Percentiles rank a stretch among this genome's conserved stretches.
These are phyloP conservation scores for Sternarchorhynchus goeldii DNA, from an alignment of 2,797 vertebrate species.

Conservation along the genomic window DNA sequence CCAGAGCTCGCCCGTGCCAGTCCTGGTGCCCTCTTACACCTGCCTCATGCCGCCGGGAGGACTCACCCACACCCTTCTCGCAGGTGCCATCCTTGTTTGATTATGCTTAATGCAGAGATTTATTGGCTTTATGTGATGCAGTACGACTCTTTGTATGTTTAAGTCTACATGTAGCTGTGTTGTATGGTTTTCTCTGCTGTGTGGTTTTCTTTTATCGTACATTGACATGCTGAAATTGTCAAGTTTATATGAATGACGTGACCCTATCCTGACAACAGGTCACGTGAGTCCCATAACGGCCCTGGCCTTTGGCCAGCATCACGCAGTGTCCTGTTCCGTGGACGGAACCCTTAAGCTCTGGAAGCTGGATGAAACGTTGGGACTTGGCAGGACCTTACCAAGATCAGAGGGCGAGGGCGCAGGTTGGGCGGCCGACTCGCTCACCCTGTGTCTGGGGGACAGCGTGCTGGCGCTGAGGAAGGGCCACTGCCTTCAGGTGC, in stretches of 20 bases:
- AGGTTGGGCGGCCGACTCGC: constrained; percentile 59
- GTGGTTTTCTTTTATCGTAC: not conserved
- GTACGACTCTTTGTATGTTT: not conserved
- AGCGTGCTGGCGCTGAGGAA: constrained; percentile 65
- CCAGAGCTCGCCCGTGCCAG: constrained; percentile 67
- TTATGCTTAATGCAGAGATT: not conserved
- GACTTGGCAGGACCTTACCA: constrained; percentile 58
- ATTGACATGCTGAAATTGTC: not conserved
- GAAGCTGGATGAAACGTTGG: constrained; percentile 62
- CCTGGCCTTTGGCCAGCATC: constrained; percentile 59
- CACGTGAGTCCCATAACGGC: constrained; percentile 70
- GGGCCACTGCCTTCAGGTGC: constrained; percentile 68
- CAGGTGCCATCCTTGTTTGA: constrained; percentile 59
- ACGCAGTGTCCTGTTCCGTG: constrained; percentile 63
- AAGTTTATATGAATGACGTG: not conserved
- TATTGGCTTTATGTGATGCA: not conserved
- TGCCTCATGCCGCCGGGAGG: constrained; percentile 71
- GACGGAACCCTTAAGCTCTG: constrained; percentile 72
- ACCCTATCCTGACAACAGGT: constrained; percentile 56
- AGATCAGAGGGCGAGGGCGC: constrained; percentile 22
- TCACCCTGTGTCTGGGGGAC: constrained; percentile 68
- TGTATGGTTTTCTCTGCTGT: too few species aligned
- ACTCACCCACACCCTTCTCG: constrained; percentile 62
- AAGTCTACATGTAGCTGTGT: not conserved
- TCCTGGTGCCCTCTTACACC: constrained; percentile 73